A percentile compares a stretch with the other conserved stretches of the same genome.
Conservation (phyloP, 2,888 invertebrate genomes). For the Caenorhabditis doughertyi region DNA sequence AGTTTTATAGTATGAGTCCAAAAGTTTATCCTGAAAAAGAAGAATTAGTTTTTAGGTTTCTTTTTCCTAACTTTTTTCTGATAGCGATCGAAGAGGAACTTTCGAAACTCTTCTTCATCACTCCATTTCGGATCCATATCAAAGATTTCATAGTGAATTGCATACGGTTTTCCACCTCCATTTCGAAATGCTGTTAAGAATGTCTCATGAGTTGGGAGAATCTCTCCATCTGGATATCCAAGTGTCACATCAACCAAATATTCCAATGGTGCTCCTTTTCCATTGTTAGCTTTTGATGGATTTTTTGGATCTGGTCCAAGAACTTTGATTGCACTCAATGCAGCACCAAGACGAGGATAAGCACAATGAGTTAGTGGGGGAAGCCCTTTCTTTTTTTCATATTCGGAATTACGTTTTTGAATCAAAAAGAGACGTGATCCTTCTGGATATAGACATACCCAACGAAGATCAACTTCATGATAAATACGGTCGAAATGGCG, state of each 20-base stretch:
- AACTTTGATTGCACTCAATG: slow-evolving; percentile 90
- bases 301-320: slow-evolving; percentile 59
- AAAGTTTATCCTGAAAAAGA: slow-evolving; percentile 67
- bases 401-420: slow-evolving; percentile 63
- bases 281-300: slow-evolving; percentile 52
- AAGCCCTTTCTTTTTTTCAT: slow-evolving; percentile 90
- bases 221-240: slow-evolving; percentile 72
- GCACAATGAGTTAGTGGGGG: slow-evolving; percentile 91
- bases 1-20: slow-evolving; percentile 73
- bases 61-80: slow-evolving; percentile 87
- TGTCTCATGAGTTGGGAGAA: slow-evolving; percentile 66
- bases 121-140: slow-evolving; percentile 67
- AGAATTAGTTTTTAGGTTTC: not conserved
- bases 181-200: slow-evolving; percentile 33
- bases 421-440: slow-evolving; percentile 75
- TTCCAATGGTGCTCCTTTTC: slow-evolving; percentile 67
- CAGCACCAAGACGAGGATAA: slow-evolving; percentile 92
- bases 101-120: slow-evolving; percentile 88
- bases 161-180: slow-evolving; percentile 56
- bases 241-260: slow-evolving; percentile 77
- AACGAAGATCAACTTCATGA: slow-evolving; percentile 45
- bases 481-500: slow-evolving; percentile 49
- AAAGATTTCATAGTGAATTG: slow-evolving; percentile 75
- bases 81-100: slow-evolving; percentile 92
- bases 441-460: slow-evolving; percentile 63